Evolutionary conservation across 2,113 vertebrate species (phyloP), one percentile per base, ranked within the genome.

Genomic region (Corythaixoides concolor): DNA sequence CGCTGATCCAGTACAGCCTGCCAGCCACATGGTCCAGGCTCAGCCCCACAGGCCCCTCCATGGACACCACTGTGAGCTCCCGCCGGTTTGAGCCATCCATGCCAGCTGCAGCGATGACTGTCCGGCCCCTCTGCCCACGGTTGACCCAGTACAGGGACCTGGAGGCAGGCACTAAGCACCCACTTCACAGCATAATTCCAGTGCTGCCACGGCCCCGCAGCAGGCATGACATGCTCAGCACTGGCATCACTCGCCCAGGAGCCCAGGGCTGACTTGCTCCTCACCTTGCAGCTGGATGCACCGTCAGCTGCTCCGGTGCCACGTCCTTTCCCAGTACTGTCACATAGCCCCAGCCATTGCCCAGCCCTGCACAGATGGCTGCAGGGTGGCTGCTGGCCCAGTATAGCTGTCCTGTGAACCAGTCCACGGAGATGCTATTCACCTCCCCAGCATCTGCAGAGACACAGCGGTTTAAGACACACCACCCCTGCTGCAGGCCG

Each of bases 61-160:
- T 97, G 45, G 98, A 98, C 68, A 99, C 85, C 9, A 98, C 98
- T 0, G 81, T 79, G 74, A 99, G 93, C 35, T 98, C 89, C 32
- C 47, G 97, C 69, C 98, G 89, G 37, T 98, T 97, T 2, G 98
- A 99, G 9, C 98, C 98, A 59, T 99, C 99, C 99, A 99, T 99
- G 67, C 98, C 99, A 0, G 99, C 98, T 20, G 95, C 98, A 89
- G 99, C 98, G 28, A 99, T 90, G 15, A 98, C 98, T n/a, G 97
- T 97, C 49, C 96, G 89, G 23, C 95, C 97, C 20, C 93, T 97
- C 22, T 89, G 96, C 23, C 98, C 98, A 2, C 75, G 94, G 79
- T 98, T 99, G 32, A 99, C 97, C 99, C 99, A 99, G 68, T 99
- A 99, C 98, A 99, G 96, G 53, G 95, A 97, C 91, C 99, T 99